Conservation (phyloP, 2,797 vertebrate species). For the Sebastes melanostomus region DNA sequence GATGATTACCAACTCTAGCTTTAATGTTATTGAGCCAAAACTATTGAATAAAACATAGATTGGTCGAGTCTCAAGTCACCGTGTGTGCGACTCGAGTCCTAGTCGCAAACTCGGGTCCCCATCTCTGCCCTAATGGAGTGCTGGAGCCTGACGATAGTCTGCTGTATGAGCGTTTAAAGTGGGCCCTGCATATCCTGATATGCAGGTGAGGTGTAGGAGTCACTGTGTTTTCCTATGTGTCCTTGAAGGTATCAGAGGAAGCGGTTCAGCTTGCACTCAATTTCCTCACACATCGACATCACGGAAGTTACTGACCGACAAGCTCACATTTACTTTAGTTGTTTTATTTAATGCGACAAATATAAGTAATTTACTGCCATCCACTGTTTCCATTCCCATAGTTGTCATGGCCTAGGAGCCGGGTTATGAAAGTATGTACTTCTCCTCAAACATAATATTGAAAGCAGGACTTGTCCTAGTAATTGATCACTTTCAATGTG, state of each 20-base stretch:
- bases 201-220: background rate
- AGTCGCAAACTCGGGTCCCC: too few relatives aligned
- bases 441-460: background rate
- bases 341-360: background rate
- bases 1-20: too few relatives aligned
- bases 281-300: background rate
- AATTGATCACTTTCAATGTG: background rate
- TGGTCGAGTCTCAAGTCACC: too few relatives aligned
- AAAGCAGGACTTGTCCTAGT: background rate
- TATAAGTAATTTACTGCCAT: background rate
- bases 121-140: too few relatives aligned
- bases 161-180: too few relatives aligned
- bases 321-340: background rate
- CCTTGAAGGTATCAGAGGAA: background rate
- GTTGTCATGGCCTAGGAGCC: background rate
- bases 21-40: too few relatives aligned
- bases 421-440: background rate
- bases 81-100: too few relatives aligned
- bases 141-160: too few relatives aligned
- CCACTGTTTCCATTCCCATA: background rate
- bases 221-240: background rate
- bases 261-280: background rate
- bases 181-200: background rate
- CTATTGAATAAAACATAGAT: too few relatives aligned
- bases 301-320: background rate